Base-by-base conservation (phyloP, 2,888 invertebrate genomes). In the Sturmia bella region DNA sequence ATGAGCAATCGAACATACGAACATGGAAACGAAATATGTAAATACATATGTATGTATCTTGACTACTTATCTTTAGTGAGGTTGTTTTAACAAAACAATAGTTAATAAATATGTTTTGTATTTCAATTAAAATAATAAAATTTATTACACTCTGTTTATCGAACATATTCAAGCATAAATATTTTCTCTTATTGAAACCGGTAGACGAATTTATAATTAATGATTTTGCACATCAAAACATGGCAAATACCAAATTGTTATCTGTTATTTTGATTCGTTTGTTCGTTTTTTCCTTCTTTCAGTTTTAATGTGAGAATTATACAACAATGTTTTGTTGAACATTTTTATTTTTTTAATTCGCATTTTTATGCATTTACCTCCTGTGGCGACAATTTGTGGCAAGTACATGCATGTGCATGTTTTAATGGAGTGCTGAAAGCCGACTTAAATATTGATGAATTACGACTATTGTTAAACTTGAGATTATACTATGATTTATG, bases 191-290 rank as follows among this genome's bases (percentile, higher is more conserved):
- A 3, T 32, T 9, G 32, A 32, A 76, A 61, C 56, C 56, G 61
- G 32, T 68, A 72, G 66, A 76, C 66, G 50, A 72, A 76, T 68
- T 81, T 73, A 68, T 81, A 73, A 81, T 76, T 76, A 81, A 81
- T 76, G 72, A 61, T 66, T 32, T 61, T 56, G 27, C 12, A 48
- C 17, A 15, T 54, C 17, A 63, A 68, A 80, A 80, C 59, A 76
- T 80, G 76, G 61, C 73, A 76, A 76, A 76, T 39, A 54, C 59
- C 59, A 72, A 64, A 24, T 57, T 78, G 19, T 64, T 78, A 66
- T 78, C 39, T 39, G 17, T 57, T 69, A 39, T 48, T 4, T 27
- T 27, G 3, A 3, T 27, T 9, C 7, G 57, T 52, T 59, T 50
- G 24, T 56, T 48, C 27, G 11, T 45, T 27, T n/a, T 3, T 3